Conservation (phyloP, 2,888 invertebrate genomes). For the Erebia ligea region DNA sequence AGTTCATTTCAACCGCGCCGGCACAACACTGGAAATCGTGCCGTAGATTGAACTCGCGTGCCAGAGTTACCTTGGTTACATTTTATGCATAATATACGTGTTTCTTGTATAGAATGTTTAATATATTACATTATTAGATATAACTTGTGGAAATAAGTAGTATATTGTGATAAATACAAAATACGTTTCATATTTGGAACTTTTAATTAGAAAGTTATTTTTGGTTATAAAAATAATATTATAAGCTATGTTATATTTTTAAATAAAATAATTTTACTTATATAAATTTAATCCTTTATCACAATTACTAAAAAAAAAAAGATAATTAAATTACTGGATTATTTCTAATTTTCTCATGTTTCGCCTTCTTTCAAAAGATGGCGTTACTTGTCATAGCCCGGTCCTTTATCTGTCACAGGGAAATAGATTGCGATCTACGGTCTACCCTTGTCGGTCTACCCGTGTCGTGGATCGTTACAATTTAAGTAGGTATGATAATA, state of each 20-base stretch:
- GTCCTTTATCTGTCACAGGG: not conserved
- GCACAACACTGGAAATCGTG: conserved; percentile 55
- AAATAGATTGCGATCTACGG: not conserved
- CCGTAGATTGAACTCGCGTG: conserved; percentile 51
- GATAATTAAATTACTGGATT: not conserved
- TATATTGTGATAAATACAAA: not conserved
- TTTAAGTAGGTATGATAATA: no score
- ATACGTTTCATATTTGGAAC: not conserved
- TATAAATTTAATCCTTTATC: not conserved
- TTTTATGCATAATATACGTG: conserved; percentile 27
- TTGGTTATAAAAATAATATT: not conserved
- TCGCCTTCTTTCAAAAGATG: conserved; percentile 3
- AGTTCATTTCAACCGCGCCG: conserved; percentile 70
- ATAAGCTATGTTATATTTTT: not conserved
- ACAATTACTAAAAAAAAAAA: not conserved
- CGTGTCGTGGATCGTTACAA: no score
- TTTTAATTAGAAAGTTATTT: not conserved
- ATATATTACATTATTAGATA: conserved; percentile 3
- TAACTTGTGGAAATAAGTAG: not conserved
- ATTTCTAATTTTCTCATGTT: not conserved
- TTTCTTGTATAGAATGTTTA: conserved; percentile 12
- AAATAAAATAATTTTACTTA: not conserved
- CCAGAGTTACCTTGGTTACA: conserved; percentile 35
- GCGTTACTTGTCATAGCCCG: not conserved
- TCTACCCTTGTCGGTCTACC: no score